Conservation (phyloP, 2,797 vertebrate genomes). For the Rhabdomys pumilio region DNA sequence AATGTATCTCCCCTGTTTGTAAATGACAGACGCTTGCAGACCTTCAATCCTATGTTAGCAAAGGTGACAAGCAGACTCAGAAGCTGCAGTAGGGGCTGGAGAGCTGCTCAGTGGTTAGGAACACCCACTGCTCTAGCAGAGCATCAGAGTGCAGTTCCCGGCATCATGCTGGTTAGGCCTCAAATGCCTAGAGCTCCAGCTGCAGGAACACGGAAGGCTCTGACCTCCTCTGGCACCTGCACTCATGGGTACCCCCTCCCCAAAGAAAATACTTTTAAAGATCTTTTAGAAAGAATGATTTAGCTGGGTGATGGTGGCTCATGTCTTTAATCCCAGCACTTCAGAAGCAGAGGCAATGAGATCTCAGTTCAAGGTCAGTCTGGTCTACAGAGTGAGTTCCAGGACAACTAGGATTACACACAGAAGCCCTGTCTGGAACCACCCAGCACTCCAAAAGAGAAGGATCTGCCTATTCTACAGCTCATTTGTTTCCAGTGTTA, state of each 20-base stretch:
- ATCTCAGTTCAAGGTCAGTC: not conserved
- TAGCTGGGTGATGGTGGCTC: not conserved
- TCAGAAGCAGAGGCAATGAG: not conserved
- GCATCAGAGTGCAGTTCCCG: not conserved
- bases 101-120: not conserved
- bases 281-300: not conserved
- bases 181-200: not conserved
- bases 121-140: not conserved
- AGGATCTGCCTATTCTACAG: not conserved
- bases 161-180: not conserved
- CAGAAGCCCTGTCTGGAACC: not conserved
- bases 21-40: not conserved
- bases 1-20: not conserved
- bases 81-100: not conserved
- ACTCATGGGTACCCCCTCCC: not conserved
- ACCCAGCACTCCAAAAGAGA: not conserved
- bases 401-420: not conserved
- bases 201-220: not conserved
- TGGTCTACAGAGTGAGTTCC: not conserved
- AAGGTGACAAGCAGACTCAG: slow-evolving; percentile 19
- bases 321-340: not conserved
- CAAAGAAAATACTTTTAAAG: not conserved
- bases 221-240: not conserved
- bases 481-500: not conserved
- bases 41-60: not conserved